Percentiles rank a stretch among this genome's conserved stretches.
These are phyloP conservation scores for Solenodon paradoxus DNA, from an alignment of 2,113 vertebrate species.

Conservation along the genomic window DNA sequence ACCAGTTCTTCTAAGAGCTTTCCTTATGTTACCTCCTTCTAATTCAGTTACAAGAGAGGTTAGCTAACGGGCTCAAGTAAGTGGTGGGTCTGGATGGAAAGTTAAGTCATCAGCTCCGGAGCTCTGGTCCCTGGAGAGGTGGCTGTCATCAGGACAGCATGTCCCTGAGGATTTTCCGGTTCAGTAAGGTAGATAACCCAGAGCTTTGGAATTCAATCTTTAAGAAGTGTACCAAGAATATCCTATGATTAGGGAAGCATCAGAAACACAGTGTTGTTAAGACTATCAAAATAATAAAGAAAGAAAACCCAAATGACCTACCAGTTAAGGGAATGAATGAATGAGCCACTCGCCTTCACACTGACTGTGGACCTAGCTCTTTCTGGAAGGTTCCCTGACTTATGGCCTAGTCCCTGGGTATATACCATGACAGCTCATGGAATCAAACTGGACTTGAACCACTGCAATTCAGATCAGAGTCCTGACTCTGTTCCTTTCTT, in stretches of 20 bases:
- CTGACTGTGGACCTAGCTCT: neutral
- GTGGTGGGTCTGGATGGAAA: neutral
- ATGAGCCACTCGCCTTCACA: rapidly evolving
- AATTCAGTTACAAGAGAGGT: neutral
- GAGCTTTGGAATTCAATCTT: neutral
- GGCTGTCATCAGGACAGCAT: neutral
- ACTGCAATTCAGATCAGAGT: neutral
- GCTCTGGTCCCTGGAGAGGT: neutral
- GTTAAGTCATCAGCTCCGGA: neutral
- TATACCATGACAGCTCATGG: no score
- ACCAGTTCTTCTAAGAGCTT: neutral
- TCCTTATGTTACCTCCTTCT: neutral
- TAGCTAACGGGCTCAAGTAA: neutral
- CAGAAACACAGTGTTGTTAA: neutral
- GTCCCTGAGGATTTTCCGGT: neutral
- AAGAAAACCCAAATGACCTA: neutral
- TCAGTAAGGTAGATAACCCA: neutral
- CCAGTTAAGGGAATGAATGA: no score
- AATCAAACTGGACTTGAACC: neutral
- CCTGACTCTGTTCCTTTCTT: neutral
- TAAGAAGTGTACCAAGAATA: neutral
- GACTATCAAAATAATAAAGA: neutral
- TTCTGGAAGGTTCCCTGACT: neutral
- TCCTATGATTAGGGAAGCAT: neutral
- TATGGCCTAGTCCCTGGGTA: no score